Conservation (phyloP, 1,140 invertebrate species). For the Macrobrachium rosenbergii region DNA sequence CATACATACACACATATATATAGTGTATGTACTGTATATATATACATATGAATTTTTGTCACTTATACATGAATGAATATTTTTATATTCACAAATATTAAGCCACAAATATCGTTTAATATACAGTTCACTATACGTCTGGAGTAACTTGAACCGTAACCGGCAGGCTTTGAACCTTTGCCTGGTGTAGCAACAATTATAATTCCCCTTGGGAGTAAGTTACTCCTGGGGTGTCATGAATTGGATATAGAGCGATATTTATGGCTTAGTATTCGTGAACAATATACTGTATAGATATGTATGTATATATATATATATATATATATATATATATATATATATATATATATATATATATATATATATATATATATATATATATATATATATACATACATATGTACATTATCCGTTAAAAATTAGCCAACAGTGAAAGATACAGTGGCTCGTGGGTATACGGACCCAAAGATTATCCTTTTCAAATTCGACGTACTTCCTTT, state of each 20-base stretch:
- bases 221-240: too few species aligned
- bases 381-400: not conserved
- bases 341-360: not conserved
- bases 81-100: too few species aligned
- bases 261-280: not conserved
- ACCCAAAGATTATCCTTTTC: not conserved
- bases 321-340: constrained; percentile 9
- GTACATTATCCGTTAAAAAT: not conserved
- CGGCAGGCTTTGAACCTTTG: too few species aligned
- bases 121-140: too few species aligned
- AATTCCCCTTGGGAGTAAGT: too few species aligned
- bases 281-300: not conserved
- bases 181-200: too few species aligned
- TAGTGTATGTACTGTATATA: constrained; percentile 6
- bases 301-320: constrained; percentile 14
- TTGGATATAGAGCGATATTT: too few species aligned
- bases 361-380: not conserved
- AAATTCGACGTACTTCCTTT: too few species aligned
- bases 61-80: too few species aligned
- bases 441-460: not conserved
- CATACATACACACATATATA: not conserved
- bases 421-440: too few species aligned
- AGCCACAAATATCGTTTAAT: too few species aligned
- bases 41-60: not conserved
- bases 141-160: too few species aligned